phyloP scores from a whole-genome alignment of 2,797 vertebrate species.

The Antrozous pallidus region DNA sequence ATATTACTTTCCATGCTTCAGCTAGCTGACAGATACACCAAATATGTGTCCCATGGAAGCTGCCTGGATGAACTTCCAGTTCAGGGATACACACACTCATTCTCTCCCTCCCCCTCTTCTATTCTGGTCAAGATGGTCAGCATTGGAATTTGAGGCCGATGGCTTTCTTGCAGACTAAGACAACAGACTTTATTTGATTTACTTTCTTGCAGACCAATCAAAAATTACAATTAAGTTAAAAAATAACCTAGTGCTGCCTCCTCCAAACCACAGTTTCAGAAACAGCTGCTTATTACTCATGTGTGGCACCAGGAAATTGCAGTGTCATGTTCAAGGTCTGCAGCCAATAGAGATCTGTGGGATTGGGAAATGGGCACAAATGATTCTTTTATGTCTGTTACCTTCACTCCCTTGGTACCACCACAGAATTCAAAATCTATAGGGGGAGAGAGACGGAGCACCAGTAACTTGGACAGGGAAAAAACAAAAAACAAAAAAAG shows the following conservation, averaged over 20 bases:
- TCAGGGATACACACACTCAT: slow-evolving; percentile 42
- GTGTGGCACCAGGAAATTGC: slow-evolving; percentile 77
- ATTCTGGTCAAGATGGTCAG: slow-evolving; percentile 74
- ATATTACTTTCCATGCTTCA: slow-evolving; percentile 4
- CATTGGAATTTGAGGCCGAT: slow-evolving; percentile 73
- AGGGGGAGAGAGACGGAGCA: background rate
- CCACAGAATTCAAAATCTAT: background rate
- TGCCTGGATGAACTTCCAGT: slow-evolving; percentile 55
- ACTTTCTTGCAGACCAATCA: slow-evolving; percentile 76
- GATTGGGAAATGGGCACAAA: slow-evolving; percentile 44
- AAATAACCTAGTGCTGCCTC: slow-evolving; percentile 72
- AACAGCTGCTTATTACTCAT: slow-evolving; percentile 77
- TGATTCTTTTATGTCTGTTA: slow-evolving; percentile 36
- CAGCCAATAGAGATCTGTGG: slow-evolving; percentile 67
- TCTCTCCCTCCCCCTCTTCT: slow-evolving; percentile 40
- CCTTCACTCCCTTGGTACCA: slow-evolving; percentile 50
- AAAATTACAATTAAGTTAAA: slow-evolving; percentile 79
- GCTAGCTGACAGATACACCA: background rate
- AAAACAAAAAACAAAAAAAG: background rate
- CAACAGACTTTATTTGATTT: slow-evolving; percentile 76
- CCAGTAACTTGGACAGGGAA: background rate
- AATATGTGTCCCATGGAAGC: slow-evolving; percentile 4
- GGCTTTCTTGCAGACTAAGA: slow-evolving; percentile 78
- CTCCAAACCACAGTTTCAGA: slow-evolving; percentile 75
- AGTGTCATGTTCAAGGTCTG: slow-evolving; percentile 72